Base-by-base conservation (phyloP, 2,888 invertebrate genomes). In the Hyposoter dolosus region DNA sequence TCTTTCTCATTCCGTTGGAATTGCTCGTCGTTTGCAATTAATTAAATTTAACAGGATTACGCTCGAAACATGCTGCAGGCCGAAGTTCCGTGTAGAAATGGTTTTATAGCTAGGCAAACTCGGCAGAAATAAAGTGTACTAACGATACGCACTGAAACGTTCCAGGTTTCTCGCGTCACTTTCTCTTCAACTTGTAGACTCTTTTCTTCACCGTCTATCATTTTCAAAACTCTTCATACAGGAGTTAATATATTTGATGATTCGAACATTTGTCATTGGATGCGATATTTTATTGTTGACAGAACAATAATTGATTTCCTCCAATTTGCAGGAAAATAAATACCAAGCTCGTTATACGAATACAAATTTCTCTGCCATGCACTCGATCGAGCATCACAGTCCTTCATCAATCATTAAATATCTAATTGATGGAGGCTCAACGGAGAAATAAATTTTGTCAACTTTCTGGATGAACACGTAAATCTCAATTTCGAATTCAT, bases 121-220 rank as follows among this genome's bases (percentile, higher is more conserved):
- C 68, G 50, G 43, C 12, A 35, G 23, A 74, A 47, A 75, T 63
- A 28, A 43, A 53, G 19, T 32, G 56, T 45, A 56, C n/a, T 17
- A 40, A 78, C 78, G 78, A 71, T 69, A 60, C 45, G 79, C 79
- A 47, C 69, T 71, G 60, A 71, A 71, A 45, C 66, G 74, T 83
- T 35, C 68, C 10, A 15, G 45, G 77, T 83, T 74, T 83, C 79
- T 66, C 79, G 74, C 68, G 60, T 35, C 74, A 83, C 83, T 83
- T 83, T 83, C 79, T 60, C 65, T 15, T 45, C 65, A 7, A 56
- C 4, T 75, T 28, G 19, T 45, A 53, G 35, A 28, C 28, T 69
- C 40, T 47, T 19, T 76, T n/a, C 69, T 60, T 69, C 19, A 50
- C 47, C 19, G 60, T 76, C 74, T 40, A 75, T 56, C 65, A 43